Evolutionary conservation across 2,113 vertebrate genomes (phyloP).

Genomic region (Xyrauchen texanus): DNA sequence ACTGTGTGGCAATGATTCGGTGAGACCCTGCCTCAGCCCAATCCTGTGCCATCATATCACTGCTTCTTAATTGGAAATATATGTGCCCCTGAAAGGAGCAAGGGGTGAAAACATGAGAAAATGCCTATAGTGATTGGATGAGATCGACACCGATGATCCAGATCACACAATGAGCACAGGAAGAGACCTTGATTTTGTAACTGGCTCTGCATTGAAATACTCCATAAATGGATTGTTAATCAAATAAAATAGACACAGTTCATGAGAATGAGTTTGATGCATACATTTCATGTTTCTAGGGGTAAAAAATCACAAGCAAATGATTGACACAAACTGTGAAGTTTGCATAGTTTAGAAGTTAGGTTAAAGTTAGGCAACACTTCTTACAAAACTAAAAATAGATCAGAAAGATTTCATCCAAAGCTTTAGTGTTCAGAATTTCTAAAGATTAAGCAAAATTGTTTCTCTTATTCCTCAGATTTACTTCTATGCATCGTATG

Average conservation of each 20-base stretch:
- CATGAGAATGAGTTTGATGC: not conserved
- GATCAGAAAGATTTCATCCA: constrained; percentile 11
- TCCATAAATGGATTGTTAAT: not conserved
- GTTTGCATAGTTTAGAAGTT: too few relatives aligned
- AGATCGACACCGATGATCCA: too few relatives aligned
- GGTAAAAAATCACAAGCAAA: too few relatives aligned
- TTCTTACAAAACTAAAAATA: not conserved
- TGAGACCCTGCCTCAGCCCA: constrained; percentile 62
- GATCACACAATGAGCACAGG: too few relatives aligned
- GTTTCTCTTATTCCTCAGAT: constrained; percentile 73
- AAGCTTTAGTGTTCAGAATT: constrained; percentile 5
- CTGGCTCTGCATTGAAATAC: not conserved
- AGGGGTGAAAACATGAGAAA: too few relatives aligned
- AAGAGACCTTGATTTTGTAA: not conserved
- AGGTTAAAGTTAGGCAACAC: too few relatives aligned
- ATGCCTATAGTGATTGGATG: too few relatives aligned
- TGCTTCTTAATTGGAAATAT: not conserved
- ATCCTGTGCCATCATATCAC: not conserved
- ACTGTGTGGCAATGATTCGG: constrained; percentile 87
- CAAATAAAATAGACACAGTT: not conserved
- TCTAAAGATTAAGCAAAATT: constrained; percentile 10
- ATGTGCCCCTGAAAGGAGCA: too few relatives aligned
- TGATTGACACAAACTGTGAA: too few relatives aligned
- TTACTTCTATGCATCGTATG: constrained; percentile 84
- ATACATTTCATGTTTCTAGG: too few relatives aligned